A percentile compares a stretch with the other conserved stretches of the same genome.
These are phyloP conservation scores for Puntigrus tetrazona DNA, from an alignment of 2,113 vertebrate species.

Conservation along the genomic window DNA sequence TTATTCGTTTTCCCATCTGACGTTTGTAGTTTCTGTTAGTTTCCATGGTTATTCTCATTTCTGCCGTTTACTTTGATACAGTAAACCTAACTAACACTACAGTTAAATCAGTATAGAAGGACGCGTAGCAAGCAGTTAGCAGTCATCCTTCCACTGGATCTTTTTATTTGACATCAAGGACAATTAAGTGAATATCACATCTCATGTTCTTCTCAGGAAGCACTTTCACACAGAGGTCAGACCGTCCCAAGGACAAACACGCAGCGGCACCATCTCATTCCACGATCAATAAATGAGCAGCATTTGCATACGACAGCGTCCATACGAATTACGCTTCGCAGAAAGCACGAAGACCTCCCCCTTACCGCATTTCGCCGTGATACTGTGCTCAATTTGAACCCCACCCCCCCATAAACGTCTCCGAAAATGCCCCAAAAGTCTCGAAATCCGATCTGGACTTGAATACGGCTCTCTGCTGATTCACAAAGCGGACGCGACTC, in stretches of 20 bases:
- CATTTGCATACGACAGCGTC: not conserved
- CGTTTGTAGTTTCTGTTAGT: not conserved
- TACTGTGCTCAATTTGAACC: not conserved
- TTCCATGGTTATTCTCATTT: not conserved
- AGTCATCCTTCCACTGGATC: not conserved
- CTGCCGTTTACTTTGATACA: not conserved
- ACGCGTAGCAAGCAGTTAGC: too few relatives aligned
- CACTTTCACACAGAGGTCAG: constrained; percentile 50
- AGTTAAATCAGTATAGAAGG: too few relatives aligned
- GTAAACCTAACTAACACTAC: too few relatives aligned
- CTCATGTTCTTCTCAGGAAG: not conserved
- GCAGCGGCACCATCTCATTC: constrained; percentile 50
- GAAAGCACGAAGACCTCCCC: not conserved
- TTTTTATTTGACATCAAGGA: constrained; percentile 26
- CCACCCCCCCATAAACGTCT: not conserved
- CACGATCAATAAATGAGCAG: not conserved
- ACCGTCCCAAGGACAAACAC: constrained; percentile 35
- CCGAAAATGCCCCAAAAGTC: not conserved
- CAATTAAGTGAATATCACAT: not conserved
- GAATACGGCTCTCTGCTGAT: not conserved
- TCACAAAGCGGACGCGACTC: not conserved
- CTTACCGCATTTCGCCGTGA: not conserved
- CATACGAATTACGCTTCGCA: not conserved
- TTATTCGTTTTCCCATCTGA: not conserved
- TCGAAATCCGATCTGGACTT: not conserved